Evolutionary conservation across 2,797 vertebrate genomes (phyloP), one percentile per base, ranked within the genome.

Genomic region (Capromys pilorides): DNA sequence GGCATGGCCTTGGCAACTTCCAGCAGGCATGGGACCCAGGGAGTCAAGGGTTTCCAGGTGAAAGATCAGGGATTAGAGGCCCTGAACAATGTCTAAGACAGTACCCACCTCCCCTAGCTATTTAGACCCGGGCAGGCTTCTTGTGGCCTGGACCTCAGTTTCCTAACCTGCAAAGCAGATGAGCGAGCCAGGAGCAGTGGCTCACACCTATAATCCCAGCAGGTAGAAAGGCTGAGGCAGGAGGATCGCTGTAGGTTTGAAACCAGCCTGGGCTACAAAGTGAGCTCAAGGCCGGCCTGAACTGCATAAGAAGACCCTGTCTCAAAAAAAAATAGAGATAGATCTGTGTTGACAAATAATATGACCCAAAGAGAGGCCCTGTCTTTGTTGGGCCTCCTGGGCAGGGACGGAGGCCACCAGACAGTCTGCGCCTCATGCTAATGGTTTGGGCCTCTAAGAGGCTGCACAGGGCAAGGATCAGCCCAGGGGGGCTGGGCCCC

Each of bases 21-120:
- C 0, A 7, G 51, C n/a, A 62, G 51, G 57, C 3, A 7, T 16
- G 7, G 36, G 49, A 22, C 51, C 0, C 2, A 9, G 73, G 77
- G 54, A 12, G 18, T 4, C 0, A n/a, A 82, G 79, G 45, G 41
- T 61, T 39, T 51, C 6, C 7, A 77, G n/a, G 4, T 9, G 6
- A 61, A n/a, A 75, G 41, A 24, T 0, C 51, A 21, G 28, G 22
- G 24, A 5, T 1, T 83, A 11, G 69, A 33, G 31, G 39, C 6
- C 31, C 62, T 49, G 82, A 45, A 22, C 18, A 22, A 10, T 9
- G 1, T 4, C 41, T 22, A 2, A 28, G 0, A 9, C 10, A 11
- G 78, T 45, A 28, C 75, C 66, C 41, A 2, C 36, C 1, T 80
- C 31, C 28, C 39, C 28, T 57, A 39, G 1, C 33, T 33, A 19